Base-by-base conservation (phyloP, 2,797 vertebrate genomes). In the Mormyrus hasselquistii region DNA sequence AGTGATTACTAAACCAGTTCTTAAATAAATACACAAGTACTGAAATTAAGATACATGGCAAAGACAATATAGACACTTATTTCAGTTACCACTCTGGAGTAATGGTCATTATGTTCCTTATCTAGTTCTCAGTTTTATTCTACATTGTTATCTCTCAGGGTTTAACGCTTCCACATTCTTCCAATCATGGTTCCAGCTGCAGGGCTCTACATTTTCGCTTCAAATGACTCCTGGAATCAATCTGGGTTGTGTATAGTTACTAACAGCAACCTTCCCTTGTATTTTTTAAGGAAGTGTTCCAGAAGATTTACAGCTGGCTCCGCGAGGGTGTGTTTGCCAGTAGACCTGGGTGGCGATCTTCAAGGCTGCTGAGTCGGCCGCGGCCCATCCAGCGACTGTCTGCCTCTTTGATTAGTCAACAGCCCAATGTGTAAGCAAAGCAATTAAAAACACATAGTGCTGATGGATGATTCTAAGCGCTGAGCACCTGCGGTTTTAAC, bases 401-500 rank as follows among this genome's bases (percentile, higher is more conserved):
- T 34, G 9, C 14, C 76, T 50, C 73, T 84, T 84, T 84, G 88
- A 59, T 84, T 84, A 88, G 73, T 44, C 62, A 55, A 79, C 87
- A 38, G 73, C 52, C 25, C 8, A 6, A 49, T 29, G 73, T 22
- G 88, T 47, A 29, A 69, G 79, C 14, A 25, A 88, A n/a, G 88
- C 88, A 83, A 57, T 88, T 88, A 84, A 82, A 88, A 88, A 83
- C 88, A 88, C 76, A 84, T 83, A 49, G 76, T 59, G 88, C 52
- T 83, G 88, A 88, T 47, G 6, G 55, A 59, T 84, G 88, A 49
- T 79, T 59, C 12, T 52, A 12, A 19, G 65, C 6, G 49, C 47
- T 29, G 29, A 57, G 41, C 38, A 50, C 19, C 29, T 8, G 16
- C 38, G 3, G 19, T 69, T 76, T 52, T 76, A 55, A 44, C 86